Conservation (phyloP, 2,797 vertebrate species). For the Triplophysa bombifrons region DNA sequence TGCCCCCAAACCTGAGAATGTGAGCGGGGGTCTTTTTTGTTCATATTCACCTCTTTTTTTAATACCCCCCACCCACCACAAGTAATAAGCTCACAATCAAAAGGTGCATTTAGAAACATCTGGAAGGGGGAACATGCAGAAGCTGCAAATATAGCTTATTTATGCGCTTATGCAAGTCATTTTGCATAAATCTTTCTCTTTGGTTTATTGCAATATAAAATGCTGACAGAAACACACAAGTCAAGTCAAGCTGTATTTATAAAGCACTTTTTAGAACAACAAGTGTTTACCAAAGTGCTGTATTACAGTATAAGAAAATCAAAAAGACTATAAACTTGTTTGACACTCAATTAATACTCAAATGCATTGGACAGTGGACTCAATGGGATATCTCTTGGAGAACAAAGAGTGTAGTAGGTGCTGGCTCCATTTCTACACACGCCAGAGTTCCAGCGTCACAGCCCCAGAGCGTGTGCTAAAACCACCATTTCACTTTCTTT, state of each 20-base stretch:
- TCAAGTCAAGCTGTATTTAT: not conserved
- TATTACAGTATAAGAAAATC: too few species aligned
- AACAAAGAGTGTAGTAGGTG: slow-evolving; percentile 45
- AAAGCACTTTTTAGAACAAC: too few species aligned
- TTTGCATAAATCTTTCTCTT: slow-evolving; percentile 7
- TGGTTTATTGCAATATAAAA: slow-evolving; percentile 1
- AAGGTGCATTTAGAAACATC: slow-evolving; percentile 57
- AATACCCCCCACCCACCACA: not conserved
- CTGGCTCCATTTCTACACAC: not conserved
- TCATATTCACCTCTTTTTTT: slow-evolving; percentile 63
- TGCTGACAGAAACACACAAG: not conserved
- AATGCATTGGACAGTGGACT: too few species aligned
- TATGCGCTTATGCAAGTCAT: slow-evolving; percentile 1
- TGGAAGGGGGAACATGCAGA: slow-evolving; percentile 49
- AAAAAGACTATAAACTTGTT: not conserved
- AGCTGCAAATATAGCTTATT: slow-evolving; percentile 15
- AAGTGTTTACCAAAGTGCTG: too few species aligned
- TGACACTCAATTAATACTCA: not conserved
- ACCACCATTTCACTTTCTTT: slow-evolving; percentile 36
- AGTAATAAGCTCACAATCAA: slow-evolving; percentile 8
- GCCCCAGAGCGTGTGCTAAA: slow-evolving; percentile 39
- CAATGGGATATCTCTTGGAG: not conserved
- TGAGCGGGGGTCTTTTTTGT: slow-evolving; percentile 63
- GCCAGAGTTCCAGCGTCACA: slow-evolving; percentile 3
- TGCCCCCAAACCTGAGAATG: slow-evolving; percentile 65